These are phyloP conservation scores for Ochotona curzoniae DNA, from an alignment of 2,113 vertebrate genomes.

Conservation along the genomic window DNA sequence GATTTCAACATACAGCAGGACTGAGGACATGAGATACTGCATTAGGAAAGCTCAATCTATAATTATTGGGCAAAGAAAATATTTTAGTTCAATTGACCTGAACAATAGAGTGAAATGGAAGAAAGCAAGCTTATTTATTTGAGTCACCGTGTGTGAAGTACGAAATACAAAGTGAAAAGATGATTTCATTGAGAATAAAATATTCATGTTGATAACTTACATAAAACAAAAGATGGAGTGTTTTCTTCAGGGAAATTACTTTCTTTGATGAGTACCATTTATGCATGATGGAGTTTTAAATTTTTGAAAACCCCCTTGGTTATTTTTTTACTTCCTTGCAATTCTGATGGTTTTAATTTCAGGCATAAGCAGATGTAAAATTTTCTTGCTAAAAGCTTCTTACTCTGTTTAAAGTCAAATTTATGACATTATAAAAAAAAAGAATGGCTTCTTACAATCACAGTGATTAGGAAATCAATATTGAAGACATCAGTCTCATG, in stretches of 20 bases:
- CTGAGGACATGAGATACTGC: slow-evolving; percentile 46
- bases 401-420: slow-evolving; percentile 84
- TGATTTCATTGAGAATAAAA: slow-evolving; percentile 87
- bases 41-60: slow-evolving; percentile 62
- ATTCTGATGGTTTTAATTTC: slow-evolving; percentile 87
- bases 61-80: slow-evolving; percentile 63
- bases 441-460: slow-evolving; percentile 83
- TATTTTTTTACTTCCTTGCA: slow-evolving; percentile 86
- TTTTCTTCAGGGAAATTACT: slow-evolving; percentile 91
- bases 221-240: slow-evolving; percentile 91
- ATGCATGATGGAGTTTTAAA: slow-evolving; percentile 92
- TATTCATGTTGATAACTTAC: slow-evolving; percentile 91
- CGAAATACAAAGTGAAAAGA: slow-evolving; percentile 81
- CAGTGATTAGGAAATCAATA: slow-evolving; percentile 85
- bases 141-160: slow-evolving; percentile 73
- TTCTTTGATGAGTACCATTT: slow-evolving; percentile 90
- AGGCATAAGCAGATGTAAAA: slow-evolving; percentile 88
- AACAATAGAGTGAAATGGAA: slow-evolving; percentile 64
- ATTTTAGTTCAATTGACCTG: slow-evolving; percentile 77
- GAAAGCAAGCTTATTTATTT: slow-evolving; percentile 72
- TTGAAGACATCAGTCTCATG: slow-evolving; percentile 79
- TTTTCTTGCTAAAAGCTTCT: slow-evolving; percentile 84
- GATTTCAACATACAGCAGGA: slow-evolving; percentile 28
- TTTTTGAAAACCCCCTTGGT: slow-evolving; percentile 91
- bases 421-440: slow-evolving; percentile 82